Base-by-base conservation (phyloP, 2,888 invertebrate genomes). In the Chymomyza fuscimana region DNA sequence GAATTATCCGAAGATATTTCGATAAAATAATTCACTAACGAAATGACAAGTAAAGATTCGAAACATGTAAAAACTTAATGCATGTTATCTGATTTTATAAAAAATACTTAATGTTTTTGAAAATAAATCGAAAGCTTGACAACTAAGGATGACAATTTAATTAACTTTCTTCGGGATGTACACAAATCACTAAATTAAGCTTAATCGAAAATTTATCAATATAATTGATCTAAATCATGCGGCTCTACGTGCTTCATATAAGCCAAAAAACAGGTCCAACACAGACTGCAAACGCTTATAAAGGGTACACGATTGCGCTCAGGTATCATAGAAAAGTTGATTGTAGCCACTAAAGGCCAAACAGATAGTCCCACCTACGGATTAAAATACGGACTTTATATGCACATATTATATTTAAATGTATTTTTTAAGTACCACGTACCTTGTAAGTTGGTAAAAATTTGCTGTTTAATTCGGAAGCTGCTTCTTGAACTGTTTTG, bases 191-290 rank as follows among this genome's bases (percentile, higher is more conserved):
- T 54, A 40, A 65, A 65, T 56, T 54, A 65, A 56, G 25, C 36
- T 56, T 19, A 64, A 40, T 6, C 54, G 32, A 6, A 36, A 36
- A 46, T 46, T 6, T 67, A 69, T 67, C 74, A 82, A 60, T 82
- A 54, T 15, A 73, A 80, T 65, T 79, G 73, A 63, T 88, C 86
- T 19, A 90, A 69, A 72, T 91, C 76, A 73, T 91, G 85, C 76
- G 94, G 93, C 78, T 94, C 92, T 67, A 93, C 84, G 77, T 95
- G 94, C 91, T 96, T 96, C 94, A 96, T 94, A 79, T 96, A 96
- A 0, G 96, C 95, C 74, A 96, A 92, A 88, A 95, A 96, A 16
- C 95, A 94, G 0, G 96, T 95, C 96, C 96, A 96, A 40, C 95
- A 90, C 69, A 96, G 93, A 88, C 96, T 96, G 70, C 95, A 95